Evolutionary conservation across 1,140 invertebrate genomes (phyloP), one percentile per base, ranked within the genome.

Genomic region (Dolichoris vasculosae): DNA sequence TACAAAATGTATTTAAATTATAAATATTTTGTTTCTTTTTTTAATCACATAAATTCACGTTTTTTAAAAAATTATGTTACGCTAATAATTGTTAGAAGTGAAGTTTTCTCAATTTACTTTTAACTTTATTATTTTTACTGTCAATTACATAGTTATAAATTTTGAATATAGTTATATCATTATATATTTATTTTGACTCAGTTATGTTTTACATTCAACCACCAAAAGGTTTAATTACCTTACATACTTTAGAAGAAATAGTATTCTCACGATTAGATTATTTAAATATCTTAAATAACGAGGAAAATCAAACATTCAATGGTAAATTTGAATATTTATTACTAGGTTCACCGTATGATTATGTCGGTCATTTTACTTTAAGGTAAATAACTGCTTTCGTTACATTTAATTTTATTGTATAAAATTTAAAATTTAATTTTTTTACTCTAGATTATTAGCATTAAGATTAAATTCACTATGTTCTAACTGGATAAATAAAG

Each of bases 351-450:
- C 75, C 90, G 23, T 93, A 94, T 78, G 95, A 95, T 87, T 93
- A 92, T 85, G 91, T 94, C 76, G 95, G 95, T 80, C 94, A 95
- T 88, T 95, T 95, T 89, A 92, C 92, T 86, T 88, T 95, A n/a
- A 94, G 94, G 91, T 92, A n/a, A 85, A 89, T 55, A 89, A 89
- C 78, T 91, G 89, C 85, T 87, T 86, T 92, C 93, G 83, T 88
- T 90, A 46, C 93, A 93, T 6, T 32, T 83, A 48, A 76, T 69
- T 55, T 67, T 43, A 38, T 78, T 85, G 35, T 75, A 40, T 17
- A 17, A 55, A n/a, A n/a, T n/a, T 55, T 73, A 75, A 51, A 77
- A 67, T 83, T 79, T 46, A 71, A 69, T 82, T 84, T 38, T 84
- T 35, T 83, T 87, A 9, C 46, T 86, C 88, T 55, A 93, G 92